Base-by-base conservation (phyloP, 2,888 invertebrate genomes). In the Eristalis pertinax region DNA sequence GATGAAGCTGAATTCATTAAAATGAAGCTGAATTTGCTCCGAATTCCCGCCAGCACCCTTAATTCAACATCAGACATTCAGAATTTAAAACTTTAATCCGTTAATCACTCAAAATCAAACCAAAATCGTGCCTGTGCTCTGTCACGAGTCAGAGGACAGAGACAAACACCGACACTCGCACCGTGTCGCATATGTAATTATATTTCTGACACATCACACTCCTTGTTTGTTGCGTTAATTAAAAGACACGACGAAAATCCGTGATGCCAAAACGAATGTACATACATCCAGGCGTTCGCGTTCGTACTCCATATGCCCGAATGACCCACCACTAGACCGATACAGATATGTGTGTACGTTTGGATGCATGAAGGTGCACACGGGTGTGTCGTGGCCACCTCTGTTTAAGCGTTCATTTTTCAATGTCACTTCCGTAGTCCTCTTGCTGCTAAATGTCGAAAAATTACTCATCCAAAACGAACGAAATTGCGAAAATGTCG, bases 401-500 rank as follows among this genome's bases (percentile, higher is more conserved):
- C 64, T 73, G 65, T 64, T 85, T 85, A 82, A 82, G 43, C 69
- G 77, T 85, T 77, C 77, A 85, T 82, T 77, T 85, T 85, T 83
- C 78, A 86, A 75, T 83, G 78, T 86, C 83, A 79, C 38, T 79
- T 70, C 26, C 60, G 63, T 67, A 65, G 78, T 79, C 65, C 65
- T 78, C 50, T 50, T 19, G 32, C 50, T n/a, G 78, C 78, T 79
- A 86, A 86, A 86, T 86, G 83, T 79, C 86, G 75, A 79, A 83
- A 86, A 83, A 82, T 86, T 86, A 82, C 72, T 86, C 86, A 79
- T 86, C 86, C 83, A 83, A 78, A 79, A 75, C 78, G 86, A 86
- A 83, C 78, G 78, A 83, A 78, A 83, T 86, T 86, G 86, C 86
- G 74, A 86, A 82, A 86, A 86, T 67, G 86, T 83, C 86, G 86